A percentile compares a stretch with the other conserved stretches of the same genome.
phyloP scores from a whole-genome alignment of 2,113 vertebrate species.

The Paracyprichromis sp. region DNA sequence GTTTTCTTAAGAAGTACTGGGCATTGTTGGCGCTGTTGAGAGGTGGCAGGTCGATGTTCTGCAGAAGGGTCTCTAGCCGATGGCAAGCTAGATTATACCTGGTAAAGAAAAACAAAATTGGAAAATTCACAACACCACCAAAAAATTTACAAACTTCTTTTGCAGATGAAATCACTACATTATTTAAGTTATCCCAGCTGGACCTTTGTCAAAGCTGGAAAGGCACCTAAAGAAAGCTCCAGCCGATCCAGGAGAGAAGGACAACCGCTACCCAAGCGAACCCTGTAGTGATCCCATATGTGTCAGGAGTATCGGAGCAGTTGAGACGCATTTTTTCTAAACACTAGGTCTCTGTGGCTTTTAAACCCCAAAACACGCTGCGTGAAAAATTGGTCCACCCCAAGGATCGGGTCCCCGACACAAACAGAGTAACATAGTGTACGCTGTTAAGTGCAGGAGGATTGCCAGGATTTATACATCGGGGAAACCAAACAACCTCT shows the following conservation, averaged over 20 bases:
- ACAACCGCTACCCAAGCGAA: accelerated
- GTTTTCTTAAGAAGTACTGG: slow-evolving; percentile 95
- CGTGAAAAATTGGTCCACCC: accelerated
- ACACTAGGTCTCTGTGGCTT: accelerated
- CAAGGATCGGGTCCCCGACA: accelerated
- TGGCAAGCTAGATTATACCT: slow-evolving; percentile 98
- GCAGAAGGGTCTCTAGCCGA: slow-evolving; percentile 91
- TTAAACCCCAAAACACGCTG: not conserved
- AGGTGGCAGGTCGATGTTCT: slow-evolving; percentile 95
- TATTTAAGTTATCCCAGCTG: not conserved
- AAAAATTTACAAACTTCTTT: not conserved
- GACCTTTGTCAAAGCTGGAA: not conserved
- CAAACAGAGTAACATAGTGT: not conserved
- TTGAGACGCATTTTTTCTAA: accelerated
- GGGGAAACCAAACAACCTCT: not conserved
- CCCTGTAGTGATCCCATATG: not conserved
- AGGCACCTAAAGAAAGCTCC: not conserved
- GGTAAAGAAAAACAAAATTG: not conserved
- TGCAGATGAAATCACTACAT: not conserved
- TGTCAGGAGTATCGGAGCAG: not conserved
- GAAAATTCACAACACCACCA: not conserved
- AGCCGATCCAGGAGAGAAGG: not conserved
- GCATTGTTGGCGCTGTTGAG: slow-evolving; percentile 98
- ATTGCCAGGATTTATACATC: not conserved
- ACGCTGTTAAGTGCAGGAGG: not conserved